Percentiles rank a stretch among this genome's conserved stretches.
These are phyloP conservation scores for Mimumesa dahlbomi DNA, from an alignment of 2,888 invertebrate species.

Conservation along the genomic window DNA sequence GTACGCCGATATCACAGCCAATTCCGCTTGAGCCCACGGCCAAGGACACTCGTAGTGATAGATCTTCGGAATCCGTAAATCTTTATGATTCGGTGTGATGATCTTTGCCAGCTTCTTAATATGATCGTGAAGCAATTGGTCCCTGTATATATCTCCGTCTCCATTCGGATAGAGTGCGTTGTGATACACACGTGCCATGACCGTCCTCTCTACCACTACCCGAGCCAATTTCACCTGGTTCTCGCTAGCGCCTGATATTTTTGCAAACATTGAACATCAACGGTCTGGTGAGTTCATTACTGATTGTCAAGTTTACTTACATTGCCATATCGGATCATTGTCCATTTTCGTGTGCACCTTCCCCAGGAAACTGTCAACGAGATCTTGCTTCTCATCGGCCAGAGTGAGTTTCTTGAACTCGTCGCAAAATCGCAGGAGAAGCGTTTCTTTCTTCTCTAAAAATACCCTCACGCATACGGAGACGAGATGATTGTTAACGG, in stretches of 20 bases:
- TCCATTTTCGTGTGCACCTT: constrained; percentile 87
- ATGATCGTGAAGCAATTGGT: constrained; percentile 93
- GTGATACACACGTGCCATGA: constrained; percentile 94
- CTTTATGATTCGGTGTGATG: constrained; percentile 90
- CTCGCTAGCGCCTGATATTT: constrained; percentile 87
- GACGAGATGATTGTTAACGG: constrained; percentile 88
- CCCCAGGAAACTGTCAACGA: constrained; percentile 91
- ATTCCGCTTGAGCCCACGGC: constrained; percentile 95
- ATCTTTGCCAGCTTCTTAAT: constrained; percentile 89
- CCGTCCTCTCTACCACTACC: constrained; percentile 92
- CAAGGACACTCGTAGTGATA: constrained; percentile 96
- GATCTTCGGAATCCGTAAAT: constrained; percentile 90
- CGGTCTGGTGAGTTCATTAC: not conserved
- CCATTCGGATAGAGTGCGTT: constrained; percentile 98
- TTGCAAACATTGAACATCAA: too few relatives aligned
- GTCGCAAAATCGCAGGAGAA: constrained; percentile 87
- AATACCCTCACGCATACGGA: constrained; percentile 90
- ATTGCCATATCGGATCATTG: constrained; percentile 87
- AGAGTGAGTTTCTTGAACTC: constrained; percentile 90
- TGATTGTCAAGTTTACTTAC: constrained; percentile 78
- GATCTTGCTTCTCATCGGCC: constrained; percentile 95
- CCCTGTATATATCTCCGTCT: constrained; percentile 95
- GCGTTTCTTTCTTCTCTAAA: constrained; percentile 88
- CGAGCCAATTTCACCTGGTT: constrained; percentile 89
- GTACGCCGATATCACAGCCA: constrained; percentile 93